Evolutionary conservation across 2,888 invertebrate genomes (phyloP).

Genomic region (Lepeophtheirus nordmannii): DNA sequence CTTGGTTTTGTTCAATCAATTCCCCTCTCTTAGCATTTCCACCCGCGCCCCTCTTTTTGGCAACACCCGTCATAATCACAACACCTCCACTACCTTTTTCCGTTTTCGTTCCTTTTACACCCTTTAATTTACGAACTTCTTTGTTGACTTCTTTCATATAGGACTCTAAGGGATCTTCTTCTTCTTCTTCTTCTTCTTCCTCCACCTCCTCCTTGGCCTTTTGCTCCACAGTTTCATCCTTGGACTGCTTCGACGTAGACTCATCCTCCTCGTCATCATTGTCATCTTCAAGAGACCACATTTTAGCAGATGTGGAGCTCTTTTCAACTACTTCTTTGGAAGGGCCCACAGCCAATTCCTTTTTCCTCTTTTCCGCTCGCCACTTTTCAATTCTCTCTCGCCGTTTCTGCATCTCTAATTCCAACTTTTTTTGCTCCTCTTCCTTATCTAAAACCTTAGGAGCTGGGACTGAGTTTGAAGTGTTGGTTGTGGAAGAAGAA

Average conservation of each 20-base stretch:
- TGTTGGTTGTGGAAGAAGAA: background rate
- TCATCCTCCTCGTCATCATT: conserved; percentile 53
- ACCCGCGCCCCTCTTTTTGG: conserved; percentile 48
- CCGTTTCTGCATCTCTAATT: conserved; percentile 86
- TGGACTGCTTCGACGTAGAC: conserved; percentile 31
- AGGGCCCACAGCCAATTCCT: conserved; percentile 42
- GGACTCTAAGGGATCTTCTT: conserved; percentile 89
- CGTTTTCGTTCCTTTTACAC: conserved; percentile 26
- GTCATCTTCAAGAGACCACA: conserved; percentile 92
- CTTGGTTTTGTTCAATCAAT: conserved; percentile 96
- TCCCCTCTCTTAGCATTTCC: conserved; percentile 61
- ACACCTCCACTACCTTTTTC: conserved; percentile 27
- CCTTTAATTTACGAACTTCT: conserved; percentile 63
- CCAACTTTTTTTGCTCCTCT: conserved; percentile 72
- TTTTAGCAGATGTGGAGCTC: conserved; percentile 41
- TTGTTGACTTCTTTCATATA: conserved; percentile 67
- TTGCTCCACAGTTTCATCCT: conserved; percentile 63
- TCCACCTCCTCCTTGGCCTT: conserved; percentile 39
- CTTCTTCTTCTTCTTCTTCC: conserved; percentile 45
- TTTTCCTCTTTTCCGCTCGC: conserved; percentile 81
- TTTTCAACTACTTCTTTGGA: conserved; percentile 38
- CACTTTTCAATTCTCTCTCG: conserved; percentile 88
- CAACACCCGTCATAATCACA: conserved; percentile 54
- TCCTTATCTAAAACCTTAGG: conserved; percentile 42
- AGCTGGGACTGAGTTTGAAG: background rate